Evolutionary conservation across 2,113 vertebrate genomes (phyloP).

Genomic region (Halcyon senegalensis): DNA sequence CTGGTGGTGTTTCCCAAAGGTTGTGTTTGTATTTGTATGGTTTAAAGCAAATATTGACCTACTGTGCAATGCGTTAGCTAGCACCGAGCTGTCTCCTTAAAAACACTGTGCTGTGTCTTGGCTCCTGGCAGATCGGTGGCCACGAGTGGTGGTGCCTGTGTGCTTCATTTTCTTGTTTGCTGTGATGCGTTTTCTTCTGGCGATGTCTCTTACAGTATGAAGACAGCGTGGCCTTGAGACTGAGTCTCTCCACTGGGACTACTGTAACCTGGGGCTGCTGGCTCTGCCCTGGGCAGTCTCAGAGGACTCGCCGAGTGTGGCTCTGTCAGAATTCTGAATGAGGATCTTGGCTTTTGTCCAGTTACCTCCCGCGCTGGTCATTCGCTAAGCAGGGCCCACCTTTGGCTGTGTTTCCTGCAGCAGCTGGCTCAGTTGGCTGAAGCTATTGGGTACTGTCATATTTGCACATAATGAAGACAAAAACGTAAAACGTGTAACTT

Average conservation of each 20-base stretch:
- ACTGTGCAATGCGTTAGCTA: neutral
- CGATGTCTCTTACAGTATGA: neutral
- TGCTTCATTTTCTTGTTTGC: neutral
- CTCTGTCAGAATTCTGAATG: neutral
- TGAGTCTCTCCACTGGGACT: neutral
- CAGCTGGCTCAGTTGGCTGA: neutral
- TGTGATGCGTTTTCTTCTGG: neutral
- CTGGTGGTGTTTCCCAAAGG: neutral
- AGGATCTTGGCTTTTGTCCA: neutral
- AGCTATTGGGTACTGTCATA: neutral
- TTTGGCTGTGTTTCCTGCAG: neutral
- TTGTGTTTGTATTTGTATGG: neutral
- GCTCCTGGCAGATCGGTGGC: neutral
- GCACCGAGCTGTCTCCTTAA: neutral
- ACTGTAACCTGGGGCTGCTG: neutral
- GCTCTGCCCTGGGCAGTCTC: neutral
- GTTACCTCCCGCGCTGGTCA: neutral
- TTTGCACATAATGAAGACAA: neutral
- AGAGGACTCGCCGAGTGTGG: neutral
- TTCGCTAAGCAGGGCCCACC: neutral
- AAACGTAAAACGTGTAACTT: neutral
- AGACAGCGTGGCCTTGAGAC: neutral
- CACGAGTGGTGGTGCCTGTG: neutral
- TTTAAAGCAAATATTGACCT: constrained; percentile 15
- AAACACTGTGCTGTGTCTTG: neutral